Evolutionary conservation across 2,888 invertebrate genomes (phyloP).

Genomic region (Andrena marginata): DNA sequence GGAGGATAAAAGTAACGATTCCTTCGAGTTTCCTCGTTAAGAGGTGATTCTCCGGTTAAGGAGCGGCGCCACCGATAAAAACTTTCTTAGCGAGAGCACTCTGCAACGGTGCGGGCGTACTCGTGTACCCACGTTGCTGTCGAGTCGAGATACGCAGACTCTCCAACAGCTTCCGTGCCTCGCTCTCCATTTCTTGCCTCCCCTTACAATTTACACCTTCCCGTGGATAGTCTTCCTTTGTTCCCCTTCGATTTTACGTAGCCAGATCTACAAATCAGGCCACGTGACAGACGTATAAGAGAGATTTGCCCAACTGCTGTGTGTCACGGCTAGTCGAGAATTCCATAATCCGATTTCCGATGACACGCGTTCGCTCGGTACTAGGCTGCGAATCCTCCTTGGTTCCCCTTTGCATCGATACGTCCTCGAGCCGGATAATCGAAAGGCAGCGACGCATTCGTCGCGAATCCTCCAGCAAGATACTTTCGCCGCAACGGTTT

Average conservation of each 20-base stretch:
- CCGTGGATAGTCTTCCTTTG: too few species aligned
- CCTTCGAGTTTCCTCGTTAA: conserved; percentile 36
- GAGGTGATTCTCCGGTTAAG: conserved; percentile 47
- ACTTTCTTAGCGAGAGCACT: conserved; percentile 54
- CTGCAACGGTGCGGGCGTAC: not conserved
- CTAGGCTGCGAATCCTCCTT: conserved; percentile 34
- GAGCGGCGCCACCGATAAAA: conserved; percentile 52
- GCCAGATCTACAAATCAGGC: not conserved
- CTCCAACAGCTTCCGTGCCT: not conserved
- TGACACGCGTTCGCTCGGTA: conserved; percentile 45
- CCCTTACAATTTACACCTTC: too few species aligned
- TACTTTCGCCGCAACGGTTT: not conserved
- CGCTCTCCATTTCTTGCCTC: not conserved
- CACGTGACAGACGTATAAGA: not conserved
- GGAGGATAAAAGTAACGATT: conserved; percentile 38
- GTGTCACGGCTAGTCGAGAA: conserved; percentile 56
- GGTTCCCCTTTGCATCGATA: not conserved
- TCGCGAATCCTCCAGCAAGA: not conserved
- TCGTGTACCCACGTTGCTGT: not conserved
- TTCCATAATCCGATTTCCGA: conserved; percentile 60
- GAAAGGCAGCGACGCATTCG: not conserved
- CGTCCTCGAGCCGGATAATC: conserved; percentile 4
- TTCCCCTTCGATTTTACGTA: too few species aligned
- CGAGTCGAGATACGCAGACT: not conserved
- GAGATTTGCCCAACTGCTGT: not conserved